Evolutionary conservation across 1,140 invertebrate genomes (phyloP).

Genomic region (Drosophila busckii): DNA sequence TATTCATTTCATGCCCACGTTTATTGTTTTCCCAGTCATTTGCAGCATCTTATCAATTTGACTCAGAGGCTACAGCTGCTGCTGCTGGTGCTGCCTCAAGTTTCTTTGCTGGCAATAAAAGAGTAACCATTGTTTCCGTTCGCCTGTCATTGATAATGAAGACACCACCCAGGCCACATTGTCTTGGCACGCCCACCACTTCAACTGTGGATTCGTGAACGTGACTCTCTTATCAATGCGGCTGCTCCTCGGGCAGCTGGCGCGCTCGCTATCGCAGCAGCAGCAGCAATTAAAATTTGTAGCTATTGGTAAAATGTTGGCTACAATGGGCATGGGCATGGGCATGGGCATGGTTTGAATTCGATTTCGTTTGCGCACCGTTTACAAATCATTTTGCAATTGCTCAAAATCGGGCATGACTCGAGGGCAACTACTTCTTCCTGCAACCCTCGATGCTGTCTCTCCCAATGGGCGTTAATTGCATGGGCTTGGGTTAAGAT

Average conservation of each 20-base stretch:
- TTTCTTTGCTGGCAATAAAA: slow-evolving; percentile 62
- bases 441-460: background rate
- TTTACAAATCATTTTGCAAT: slow-evolving; percentile 74
- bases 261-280: slow-evolving; percentile 9
- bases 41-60: slow-evolving; percentile 75
- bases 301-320: slow-evolving; percentile 48
- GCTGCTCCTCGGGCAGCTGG: slow-evolving; percentile 10
- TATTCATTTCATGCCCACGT: slow-evolving; percentile 68
- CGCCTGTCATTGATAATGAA: slow-evolving; percentile 68
- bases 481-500: slow-evolving; percentile 67
- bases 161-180: slow-evolving; percentile 69
- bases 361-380: slow-evolving; percentile 61
- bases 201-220: slow-evolving; percentile 40
- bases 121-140: slow-evolving; percentile 68
- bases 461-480: slow-evolving; percentile 67
- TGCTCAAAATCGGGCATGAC: slow-evolving; percentile 36
- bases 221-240: slow-evolving; percentile 74
- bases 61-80: slow-evolving; percentile 33
- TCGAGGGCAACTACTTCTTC: slow-evolving; percentile 33
- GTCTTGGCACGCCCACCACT: slow-evolving; percentile 36
- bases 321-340: slow-evolving; percentile 25
- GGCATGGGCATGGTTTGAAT: no score
- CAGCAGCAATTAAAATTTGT: slow-evolving; percentile 73
- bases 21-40: slow-evolving; percentile 74
- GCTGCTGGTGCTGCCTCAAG: background rate